These are phyloP conservation scores for Drosophila subquinaria DNA, from an alignment of 2,888 invertebrate genomes.

Conservation along the genomic window DNA sequence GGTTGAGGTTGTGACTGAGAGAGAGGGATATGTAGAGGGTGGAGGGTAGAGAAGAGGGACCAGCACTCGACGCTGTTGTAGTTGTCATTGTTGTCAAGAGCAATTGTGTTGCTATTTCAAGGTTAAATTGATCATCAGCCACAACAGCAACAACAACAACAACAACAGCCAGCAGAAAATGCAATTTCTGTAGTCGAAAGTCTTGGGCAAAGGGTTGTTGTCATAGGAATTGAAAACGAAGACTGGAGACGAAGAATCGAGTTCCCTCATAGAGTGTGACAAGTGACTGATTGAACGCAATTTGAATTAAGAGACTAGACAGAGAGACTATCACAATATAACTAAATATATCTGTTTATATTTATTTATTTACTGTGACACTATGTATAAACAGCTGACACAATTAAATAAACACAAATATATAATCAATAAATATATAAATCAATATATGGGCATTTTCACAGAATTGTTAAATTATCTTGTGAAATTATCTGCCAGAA, in stretches of 20 bases:
- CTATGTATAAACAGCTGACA: too few relatives aligned
- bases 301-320: conserved; percentile 47
- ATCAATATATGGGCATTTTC: too few relatives aligned
- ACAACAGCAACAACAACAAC: conserved; percentile 20
- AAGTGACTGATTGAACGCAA: conserved; percentile 53
- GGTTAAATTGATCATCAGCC: conserved; percentile 74
- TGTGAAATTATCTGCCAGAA: too few relatives aligned
- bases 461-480: too few relatives aligned
- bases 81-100: conserved; percentile 67
- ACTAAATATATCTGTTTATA: too few relatives aligned
- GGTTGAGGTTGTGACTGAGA: conserved; percentile 21
- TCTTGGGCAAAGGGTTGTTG: conserved; percentile 45
- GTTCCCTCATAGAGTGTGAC: conserved; percentile 4
- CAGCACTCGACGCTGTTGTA: conserved; percentile 35
- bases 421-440: too few relatives aligned
- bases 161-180: conserved; percentile 43
- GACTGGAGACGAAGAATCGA: background rate
- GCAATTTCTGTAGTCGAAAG: conserved; percentile 35
- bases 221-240: background rate
- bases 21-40: background rate
- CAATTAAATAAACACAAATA: too few relatives aligned
- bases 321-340: background rate
- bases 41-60: conserved; percentile 6
- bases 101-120: conserved; percentile 69
- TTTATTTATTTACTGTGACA: too few relatives aligned